Evolutionary conservation across 2,888 invertebrate genomes (phyloP).

Genomic region (Noctua janthina): DNA sequence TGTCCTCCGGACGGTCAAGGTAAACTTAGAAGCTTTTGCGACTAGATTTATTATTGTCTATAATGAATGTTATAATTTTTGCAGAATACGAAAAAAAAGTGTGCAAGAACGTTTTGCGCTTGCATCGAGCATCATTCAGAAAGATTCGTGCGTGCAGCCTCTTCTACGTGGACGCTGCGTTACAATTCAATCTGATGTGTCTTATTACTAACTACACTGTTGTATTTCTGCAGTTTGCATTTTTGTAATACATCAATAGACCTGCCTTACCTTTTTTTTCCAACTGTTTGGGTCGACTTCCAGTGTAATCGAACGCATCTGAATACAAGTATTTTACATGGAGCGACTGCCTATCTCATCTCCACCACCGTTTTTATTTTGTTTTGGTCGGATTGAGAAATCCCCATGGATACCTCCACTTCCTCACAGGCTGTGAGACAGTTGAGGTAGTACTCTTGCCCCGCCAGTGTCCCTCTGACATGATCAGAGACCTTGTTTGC

Average conservation of each 20-base stretch:
- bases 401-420: too few relatives aligned
- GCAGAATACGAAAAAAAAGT: constrained; percentile 15
- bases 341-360: too few relatives aligned
- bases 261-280: too few relatives aligned
- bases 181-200: background rate
- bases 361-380: too few relatives aligned
- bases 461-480: too few relatives aligned
- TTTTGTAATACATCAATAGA: background rate
- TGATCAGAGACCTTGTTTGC: too few relatives aligned
- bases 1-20: background rate
- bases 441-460: too few relatives aligned
- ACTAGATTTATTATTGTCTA: background rate
- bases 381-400: too few relatives aligned
- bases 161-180: constrained; percentile 11
- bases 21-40: background rate
- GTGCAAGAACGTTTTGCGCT: constrained; percentile 13
- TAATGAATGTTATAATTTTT: background rate
- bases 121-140: constrained; percentile 7
- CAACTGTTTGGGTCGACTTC: too few relatives aligned
- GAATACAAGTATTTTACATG: too few relatives aligned
- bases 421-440: too few relatives aligned
- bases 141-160: background rate
- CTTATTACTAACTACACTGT: background rate
- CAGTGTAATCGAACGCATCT: too few relatives aligned
- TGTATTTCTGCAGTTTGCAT: constrained; percentile 20